Conservation (phyloP, 1,140 invertebrate genomes). For the Choristoneura fumiferana region DNA sequence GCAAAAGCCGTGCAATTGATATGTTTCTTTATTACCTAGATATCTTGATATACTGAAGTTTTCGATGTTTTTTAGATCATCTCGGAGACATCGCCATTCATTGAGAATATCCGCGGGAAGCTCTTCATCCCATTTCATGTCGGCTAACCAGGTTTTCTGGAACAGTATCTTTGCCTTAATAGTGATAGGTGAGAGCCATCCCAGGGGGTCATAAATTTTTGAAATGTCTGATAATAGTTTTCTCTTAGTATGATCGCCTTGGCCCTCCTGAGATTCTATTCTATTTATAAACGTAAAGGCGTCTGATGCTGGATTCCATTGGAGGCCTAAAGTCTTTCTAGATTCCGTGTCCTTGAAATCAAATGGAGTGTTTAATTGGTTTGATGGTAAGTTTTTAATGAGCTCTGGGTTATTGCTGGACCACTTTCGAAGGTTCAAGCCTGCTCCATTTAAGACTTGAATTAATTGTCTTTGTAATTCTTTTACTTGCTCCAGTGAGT, state of each 20-base stretch:
- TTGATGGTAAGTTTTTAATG: background rate
- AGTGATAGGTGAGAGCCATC: conserved; percentile 50
- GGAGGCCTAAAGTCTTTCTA: conserved; percentile 26
- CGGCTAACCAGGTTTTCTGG: conserved; percentile 52
- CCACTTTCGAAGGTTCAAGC: conserved; percentile 42
- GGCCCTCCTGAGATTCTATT: background rate
- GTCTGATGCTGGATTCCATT: conserved; percentile 28
- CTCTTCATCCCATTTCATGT: conserved; percentile 26
- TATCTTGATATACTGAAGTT: conserved; percentile 21
- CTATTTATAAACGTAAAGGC: conserved; percentile 22
- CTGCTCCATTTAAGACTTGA: conserved; percentile 23
- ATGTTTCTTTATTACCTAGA: conserved; percentile 4
- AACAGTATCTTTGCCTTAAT: conserved; percentile 60
- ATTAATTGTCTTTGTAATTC: conserved; percentile 36
- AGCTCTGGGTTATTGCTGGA: conserved; percentile 23
- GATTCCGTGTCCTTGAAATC: conserved; percentile 22
- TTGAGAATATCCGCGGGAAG: conserved; percentile 16
- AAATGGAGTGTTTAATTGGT: conserved; percentile 13
- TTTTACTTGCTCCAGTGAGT: conserved; percentile 26
- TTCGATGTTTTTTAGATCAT: conserved; percentile 20
- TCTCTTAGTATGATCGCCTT: conserved; percentile 25
- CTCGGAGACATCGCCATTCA: conserved; percentile 21
- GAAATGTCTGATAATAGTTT: conserved; percentile 32
- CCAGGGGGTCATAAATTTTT: conserved; percentile 52
- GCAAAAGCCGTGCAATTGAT: conserved; percentile 35